Evolutionary conservation across 2,113 vertebrate genomes (phyloP).

Genomic region (Pteronura brasiliensis): DNA sequence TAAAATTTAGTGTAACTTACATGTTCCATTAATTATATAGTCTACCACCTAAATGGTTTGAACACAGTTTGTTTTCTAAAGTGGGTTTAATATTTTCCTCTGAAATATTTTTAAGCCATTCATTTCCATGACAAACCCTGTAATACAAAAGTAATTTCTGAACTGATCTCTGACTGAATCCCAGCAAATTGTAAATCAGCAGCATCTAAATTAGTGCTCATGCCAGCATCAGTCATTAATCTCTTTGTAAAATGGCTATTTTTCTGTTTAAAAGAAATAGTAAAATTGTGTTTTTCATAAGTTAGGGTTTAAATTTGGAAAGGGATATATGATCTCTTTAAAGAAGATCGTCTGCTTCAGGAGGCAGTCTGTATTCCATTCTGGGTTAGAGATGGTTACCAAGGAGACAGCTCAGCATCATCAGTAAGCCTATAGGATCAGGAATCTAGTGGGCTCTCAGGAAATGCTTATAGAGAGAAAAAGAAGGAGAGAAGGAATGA

Average conservation of each 20-base stretch:
- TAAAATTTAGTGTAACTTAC: not conserved
- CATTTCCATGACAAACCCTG: conserved; percentile 41
- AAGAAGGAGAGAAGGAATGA: not conserved
- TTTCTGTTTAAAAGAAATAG: conserved; percentile 43
- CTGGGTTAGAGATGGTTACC: conserved; percentile 69
- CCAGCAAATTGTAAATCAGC: conserved; percentile 20
- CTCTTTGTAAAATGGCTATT: conserved; percentile 18
- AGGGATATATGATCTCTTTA: conserved; percentile 40
- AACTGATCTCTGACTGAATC: not conserved
- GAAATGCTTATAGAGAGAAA: conserved; percentile 39
- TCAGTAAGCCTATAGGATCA: conserved; percentile 56
- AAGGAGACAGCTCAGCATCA: conserved; percentile 71
- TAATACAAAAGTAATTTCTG: conserved; percentile 32
- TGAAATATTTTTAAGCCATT: conserved; percentile 35
- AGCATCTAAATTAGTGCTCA: not conserved
- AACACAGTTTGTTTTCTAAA: conserved; percentile 49
- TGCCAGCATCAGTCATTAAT: not conserved
- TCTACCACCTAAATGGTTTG: not conserved
- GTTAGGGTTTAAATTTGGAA: conserved; percentile 48
- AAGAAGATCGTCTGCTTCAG: conserved; percentile 47
- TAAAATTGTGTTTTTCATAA: conserved; percentile 43
- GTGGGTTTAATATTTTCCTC: conserved; percentile 1
- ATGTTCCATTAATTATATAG: conserved; percentile 15
- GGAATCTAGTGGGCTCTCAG: conserved; percentile 64
- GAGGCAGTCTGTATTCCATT: conserved; percentile 52